Evolutionary conservation across 2,113 vertebrate genomes (phyloP), one percentile per base, ranked within the genome.

Genomic region (Suncus etruscus): DNA sequence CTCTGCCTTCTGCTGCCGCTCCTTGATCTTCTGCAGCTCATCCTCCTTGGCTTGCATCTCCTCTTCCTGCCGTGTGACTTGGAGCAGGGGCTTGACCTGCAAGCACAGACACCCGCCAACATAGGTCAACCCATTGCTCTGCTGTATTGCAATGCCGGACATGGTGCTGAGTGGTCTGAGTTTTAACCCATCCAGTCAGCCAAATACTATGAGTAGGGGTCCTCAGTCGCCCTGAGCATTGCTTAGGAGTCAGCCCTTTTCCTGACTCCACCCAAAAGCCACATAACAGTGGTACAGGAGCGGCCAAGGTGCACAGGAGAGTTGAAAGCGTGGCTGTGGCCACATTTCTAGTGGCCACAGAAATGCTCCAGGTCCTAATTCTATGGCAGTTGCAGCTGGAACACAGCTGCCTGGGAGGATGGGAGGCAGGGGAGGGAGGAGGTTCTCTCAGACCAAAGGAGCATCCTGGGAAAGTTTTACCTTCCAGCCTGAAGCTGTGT

Each of bases 21-120:
- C 99, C 89, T 95, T 98, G 4, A 97, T 98, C 63, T 94, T 96
- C 86, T 98, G 98, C 22, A 99, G 98, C 91, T 99, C 99, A 9
- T 99, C 99, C 1, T 99, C 99, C 94, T 99, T 99, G 87, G 99
- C 98, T 87, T 98, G 98, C 98, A 99, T 99, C 95, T 99, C 99
- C 94, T 99, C 99, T 85, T 99, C 99, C 94, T 99, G 99, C 66
- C 99, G 98, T 8, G 99, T 99, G 90, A 99, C 99, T 96, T 99
- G 99, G 68, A 99, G 98, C 97, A 99, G 97, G 0, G 99, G 99
- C 97, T 99, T 99, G 95, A 99, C 99, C 99, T 99, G 68, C 94
- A 50, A 45, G 8, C 70, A 8, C 27, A 27, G 0, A 3, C 5
- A 16, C 18, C 16, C 16, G 4, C 58, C 39, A 5, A 61, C 58